Evolutionary conservation across 2,113 vertebrate genomes (phyloP).

Genomic region (Haplotaxodon microlepis): DNA sequence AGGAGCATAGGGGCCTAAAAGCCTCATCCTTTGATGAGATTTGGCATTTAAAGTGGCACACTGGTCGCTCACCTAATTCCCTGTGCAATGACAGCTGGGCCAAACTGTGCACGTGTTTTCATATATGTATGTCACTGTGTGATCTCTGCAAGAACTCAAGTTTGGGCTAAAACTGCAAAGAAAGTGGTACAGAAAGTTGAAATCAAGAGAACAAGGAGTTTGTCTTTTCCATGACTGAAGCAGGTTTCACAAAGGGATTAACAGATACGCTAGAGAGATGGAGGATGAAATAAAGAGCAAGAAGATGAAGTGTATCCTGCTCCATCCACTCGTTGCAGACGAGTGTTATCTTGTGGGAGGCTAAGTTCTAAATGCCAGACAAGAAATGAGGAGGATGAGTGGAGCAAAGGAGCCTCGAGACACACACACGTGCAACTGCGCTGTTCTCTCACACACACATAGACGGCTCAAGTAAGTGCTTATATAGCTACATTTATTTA

Average conservation of each 20-base stretch:
- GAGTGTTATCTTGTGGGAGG: neutral
- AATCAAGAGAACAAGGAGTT: neutral
- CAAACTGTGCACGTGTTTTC: neutral
- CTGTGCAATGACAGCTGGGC: conserved; percentile 23
- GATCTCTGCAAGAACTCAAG: neutral
- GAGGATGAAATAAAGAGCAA: neutral
- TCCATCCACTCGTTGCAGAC: neutral
- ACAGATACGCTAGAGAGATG: neutral
- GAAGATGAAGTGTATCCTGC: neutral
- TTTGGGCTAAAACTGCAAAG: neutral
- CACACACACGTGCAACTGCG: neutral
- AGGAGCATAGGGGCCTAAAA: neutral
- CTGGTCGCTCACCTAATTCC: conserved; percentile 58
- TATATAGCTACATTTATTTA: neutral
- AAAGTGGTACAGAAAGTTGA: conserved; percentile 4
- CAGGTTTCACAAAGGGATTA: neutral
- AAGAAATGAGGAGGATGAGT: neutral
- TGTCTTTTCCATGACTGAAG: neutral
- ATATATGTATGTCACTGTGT: neutral
- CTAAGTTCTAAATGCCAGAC: neutral
- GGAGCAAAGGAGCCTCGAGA: neutral
- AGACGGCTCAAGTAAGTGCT: neutral
- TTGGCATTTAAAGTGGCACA: conserved; percentile 45
- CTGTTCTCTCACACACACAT: neutral
- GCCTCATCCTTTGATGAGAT: conserved; percentile 59